Base-by-base conservation (phyloP, 2,888 invertebrate species). In the Dasypolia templi region DNA sequence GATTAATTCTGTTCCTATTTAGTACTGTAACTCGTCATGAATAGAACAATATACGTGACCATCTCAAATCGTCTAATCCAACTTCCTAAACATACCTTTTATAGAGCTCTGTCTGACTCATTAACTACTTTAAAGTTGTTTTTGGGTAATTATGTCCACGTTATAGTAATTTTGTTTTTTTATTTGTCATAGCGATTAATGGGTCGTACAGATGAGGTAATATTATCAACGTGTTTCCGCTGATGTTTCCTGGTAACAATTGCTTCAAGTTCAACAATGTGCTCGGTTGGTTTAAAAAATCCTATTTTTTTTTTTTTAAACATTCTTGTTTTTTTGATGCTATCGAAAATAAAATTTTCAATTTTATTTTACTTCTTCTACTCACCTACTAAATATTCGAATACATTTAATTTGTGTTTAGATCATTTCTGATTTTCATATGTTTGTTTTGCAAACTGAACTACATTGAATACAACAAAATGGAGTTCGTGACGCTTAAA, bases 221-320 rank as follows among this genome's bases (percentile, higher is more conserved):
- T 85, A 91, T 92, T 88, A 90, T 85, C 85, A 85, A 86, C 70
- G 84, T 81, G 84, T 88, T 90, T 91, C 90, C 89, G 93, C 86
- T 90, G 86, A 88, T 88, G 86, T 90, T 95, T 95, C 95, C 95
- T 92, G 91, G 85, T 91, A 88, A 82, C 86, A 92, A 94, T 94
- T 89, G 87, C 89, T 94, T 95, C 95, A 95, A 92, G 89, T 80
- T 51, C 86, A 91, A 51, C 81, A 85, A 84, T 85, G 84, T 80
- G 76, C 67, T 81, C 71, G 74, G 72, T 70, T 70, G 73, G 77
- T 77, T 84, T 67, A 59, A 82, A 86, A 81, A 74, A 75, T 64
- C 79, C 72, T n/a, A n/a, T n/a, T n/a, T n/a, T n/a, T n/a, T n/a
- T n/a, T n/a, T n/a, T n/a, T n/a, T n/a, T n/a, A n/a, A 80, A 83